Evolutionary conservation across 2,113 vertebrate genomes (phyloP), one percentile per base, ranked within the genome.

Genomic region (Megaceryle torquata): DNA sequence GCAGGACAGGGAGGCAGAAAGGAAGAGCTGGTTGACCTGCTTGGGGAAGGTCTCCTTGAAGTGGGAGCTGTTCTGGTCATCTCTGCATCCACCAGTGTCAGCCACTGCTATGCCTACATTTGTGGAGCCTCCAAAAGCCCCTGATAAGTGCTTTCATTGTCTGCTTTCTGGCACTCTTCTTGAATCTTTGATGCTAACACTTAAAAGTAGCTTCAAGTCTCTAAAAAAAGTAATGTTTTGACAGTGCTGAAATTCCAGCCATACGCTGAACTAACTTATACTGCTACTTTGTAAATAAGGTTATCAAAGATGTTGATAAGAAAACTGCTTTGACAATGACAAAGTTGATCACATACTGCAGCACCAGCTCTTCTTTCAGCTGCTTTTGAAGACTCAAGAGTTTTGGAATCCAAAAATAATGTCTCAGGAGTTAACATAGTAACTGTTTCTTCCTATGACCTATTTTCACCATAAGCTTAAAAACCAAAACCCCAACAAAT

Each of bases 371-470:
- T 64, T 68, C 39, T 82, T 57, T 75, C 63, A 68, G 50, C 17
- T 77, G 35, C 48, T 69, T 69, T 89, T 69, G 84, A 95, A 85
- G 85, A 77, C 41, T 78, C 44, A 24, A 80, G 69, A 78, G 28
- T 72, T 90, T 87, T 43, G 31, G 4, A 41, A 88, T 70, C 70
- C 74, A 94, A 88, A 94, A 95, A 89, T 65, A 91, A 25, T 9
- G 18, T 65, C 37, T 86, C 22, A 22, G 46, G 74, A 82, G n/a
- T 37, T 70, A 81, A 72, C 50, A 82, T 20, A 76, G 85, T 57
- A 68, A 53, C 65, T 89, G 46, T 64, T 97, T 91, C 44, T 57
- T 93, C 35, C 31, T 79, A 77, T 89, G 87, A 89, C 87, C 84
- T 72, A 77, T 85, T 94, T 95, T 91, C 37, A 77, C 16, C 0